A percentile compares a stretch with the other conserved stretches of the same genome.
phyloP scores from a whole-genome alignment of 2,113 vertebrate genomes.

The Fulica atra region DNA sequence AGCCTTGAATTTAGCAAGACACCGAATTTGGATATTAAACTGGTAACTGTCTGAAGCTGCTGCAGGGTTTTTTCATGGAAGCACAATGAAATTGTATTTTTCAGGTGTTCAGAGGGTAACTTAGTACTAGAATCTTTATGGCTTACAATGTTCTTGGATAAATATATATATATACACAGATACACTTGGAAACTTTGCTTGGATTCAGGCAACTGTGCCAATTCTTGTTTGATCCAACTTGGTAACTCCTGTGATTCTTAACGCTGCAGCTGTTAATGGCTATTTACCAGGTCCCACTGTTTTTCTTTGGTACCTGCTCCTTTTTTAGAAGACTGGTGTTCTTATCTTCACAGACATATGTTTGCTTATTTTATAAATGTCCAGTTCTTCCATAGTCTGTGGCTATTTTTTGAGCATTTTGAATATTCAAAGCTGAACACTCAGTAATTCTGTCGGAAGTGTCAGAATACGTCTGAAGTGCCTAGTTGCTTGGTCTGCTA shows the following conservation, averaged over 20 bases:
- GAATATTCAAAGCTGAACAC: slow-evolving; percentile 38
- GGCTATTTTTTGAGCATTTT: slow-evolving; percentile 42
- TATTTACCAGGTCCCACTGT: not conserved
- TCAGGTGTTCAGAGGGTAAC: not conserved
- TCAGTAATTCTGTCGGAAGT: slow-evolving; percentile 52
- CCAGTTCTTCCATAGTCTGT: not conserved
- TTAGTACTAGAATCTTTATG: not conserved
- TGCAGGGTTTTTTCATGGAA: not conserved
- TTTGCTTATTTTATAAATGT: slow-evolving; percentile 5
- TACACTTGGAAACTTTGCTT: not conserved
- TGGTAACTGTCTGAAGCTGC: not conserved
- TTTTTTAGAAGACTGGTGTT: not conserved
- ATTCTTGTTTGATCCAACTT: not conserved
- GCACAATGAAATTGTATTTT: not conserved
- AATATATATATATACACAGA: too few species aligned
- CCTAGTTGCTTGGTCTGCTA: slow-evolving; percentile 32
- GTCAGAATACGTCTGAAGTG: slow-evolving; percentile 39
- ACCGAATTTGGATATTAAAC: not conserved
- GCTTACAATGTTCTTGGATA: not conserved
- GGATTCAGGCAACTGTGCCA: not conserved
- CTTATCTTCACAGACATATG: slow-evolving; percentile 30
- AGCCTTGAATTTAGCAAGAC: not conserved
- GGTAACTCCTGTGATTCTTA: not conserved
- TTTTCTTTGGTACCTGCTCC: not conserved
- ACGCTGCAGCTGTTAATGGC: not conserved